These are phyloP conservation scores for Perdita meconis DNA, from an alignment of 2,888 invertebrate genomes.

Conservation along the genomic window DNA sequence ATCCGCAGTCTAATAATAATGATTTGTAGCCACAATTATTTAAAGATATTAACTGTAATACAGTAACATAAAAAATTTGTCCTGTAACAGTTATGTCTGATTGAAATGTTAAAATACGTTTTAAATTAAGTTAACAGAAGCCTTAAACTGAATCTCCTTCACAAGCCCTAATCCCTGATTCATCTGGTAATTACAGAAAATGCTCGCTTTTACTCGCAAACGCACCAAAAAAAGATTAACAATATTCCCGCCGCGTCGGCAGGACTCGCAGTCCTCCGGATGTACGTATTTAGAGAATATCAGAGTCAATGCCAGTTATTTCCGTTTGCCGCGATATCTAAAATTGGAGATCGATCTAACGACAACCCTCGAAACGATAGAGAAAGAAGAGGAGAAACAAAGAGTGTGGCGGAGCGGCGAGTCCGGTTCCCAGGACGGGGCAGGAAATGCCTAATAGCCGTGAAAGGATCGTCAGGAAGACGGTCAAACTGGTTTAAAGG, in stretches of 20 bases:
- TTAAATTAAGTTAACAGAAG: no score
- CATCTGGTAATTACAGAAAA: no score
- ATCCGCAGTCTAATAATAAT: no score
- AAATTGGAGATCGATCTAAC: conserved; percentile 64
- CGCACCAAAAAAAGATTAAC: no score
- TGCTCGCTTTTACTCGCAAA: no score
- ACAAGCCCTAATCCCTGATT: no score
- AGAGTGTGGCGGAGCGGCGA: conserved; percentile 66
- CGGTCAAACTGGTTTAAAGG: conserved; percentile 79
- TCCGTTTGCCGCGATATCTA: conserved; percentile 25
- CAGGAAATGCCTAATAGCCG: conserved; percentile 84
- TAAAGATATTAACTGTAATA: no score
- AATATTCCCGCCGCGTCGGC: neutral
- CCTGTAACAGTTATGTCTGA: no score
- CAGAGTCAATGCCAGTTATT: conserved; percentile 31
- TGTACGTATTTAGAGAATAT: conserved; percentile 43
- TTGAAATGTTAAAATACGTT: no score
- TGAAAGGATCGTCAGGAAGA: conserved; percentile 81
- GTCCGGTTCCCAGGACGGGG: conserved; percentile 80
- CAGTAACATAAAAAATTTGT: no score
- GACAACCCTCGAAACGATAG: conserved; percentile 41
- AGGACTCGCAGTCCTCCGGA: neutral
- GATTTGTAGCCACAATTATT: no score
- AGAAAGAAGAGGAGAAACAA: conserved; percentile 16
- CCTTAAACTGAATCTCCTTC: no score